These are phyloP conservation scores for Porites evermanni DNA, from an alignment of 92 coral and sea anemone genomes.

Conservation along the genomic window DNA sequence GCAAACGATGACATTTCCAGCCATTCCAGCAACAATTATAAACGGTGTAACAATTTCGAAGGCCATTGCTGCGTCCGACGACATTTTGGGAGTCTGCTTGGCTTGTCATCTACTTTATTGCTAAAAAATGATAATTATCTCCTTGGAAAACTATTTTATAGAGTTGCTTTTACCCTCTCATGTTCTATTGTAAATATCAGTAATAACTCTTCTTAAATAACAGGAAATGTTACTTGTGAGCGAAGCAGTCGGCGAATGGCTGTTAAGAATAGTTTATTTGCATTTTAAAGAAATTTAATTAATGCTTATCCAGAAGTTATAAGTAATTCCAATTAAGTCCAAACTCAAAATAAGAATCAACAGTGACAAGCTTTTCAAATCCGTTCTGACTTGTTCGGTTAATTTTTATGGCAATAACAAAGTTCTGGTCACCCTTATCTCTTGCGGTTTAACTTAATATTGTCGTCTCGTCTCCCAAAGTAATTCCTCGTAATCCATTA, in stretches of 20 bases:
- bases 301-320: not conserved
- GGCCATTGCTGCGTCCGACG: not conserved
- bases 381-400: not conserved
- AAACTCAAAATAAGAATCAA: not conserved
- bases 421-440: no score
- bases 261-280: slow-evolving; percentile 2
- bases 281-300: not conserved
- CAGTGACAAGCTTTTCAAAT: not conserved
- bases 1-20: slow-evolving; percentile 69
- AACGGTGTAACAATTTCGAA: slow-evolving; percentile 33
- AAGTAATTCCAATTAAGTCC: not conserved
- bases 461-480: no score
- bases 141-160: not conserved
- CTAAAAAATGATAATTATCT: not conserved
- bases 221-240: not conserved
- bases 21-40: slow-evolving; percentile 54
- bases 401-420: not conserved
- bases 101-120: not conserved
- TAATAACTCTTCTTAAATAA: not conserved
- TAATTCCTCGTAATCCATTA: no score
- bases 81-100: not conserved
- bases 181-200: not conserved
- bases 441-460: no score
- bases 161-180: not conserved
- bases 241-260: not conserved